Base-by-base conservation (phyloP, 2,888 invertebrate genomes). In the Andrena bicolor region DNA sequence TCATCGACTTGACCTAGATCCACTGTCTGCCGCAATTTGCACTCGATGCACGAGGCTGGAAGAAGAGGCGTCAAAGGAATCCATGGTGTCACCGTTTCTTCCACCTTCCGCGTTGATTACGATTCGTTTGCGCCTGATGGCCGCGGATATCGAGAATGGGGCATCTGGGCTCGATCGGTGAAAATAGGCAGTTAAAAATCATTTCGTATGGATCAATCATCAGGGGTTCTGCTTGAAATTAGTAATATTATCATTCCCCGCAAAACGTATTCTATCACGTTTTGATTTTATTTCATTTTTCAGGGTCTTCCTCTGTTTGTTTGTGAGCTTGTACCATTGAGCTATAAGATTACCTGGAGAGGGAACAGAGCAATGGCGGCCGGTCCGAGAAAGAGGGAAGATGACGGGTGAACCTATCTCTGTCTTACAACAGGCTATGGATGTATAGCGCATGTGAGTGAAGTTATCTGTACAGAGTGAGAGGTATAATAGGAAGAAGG, bases 21-120 rank as follows among this genome's bases (percentile, higher is more conserved):
- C 71, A 80, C 60, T 79, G 82, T 81, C 88, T 76, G 72, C 82
- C 77, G 84, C 86, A 90, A 89, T 90, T 90, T 89, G 84, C 90
- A 87, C 90, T 88, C 80, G 88, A 88, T 73, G 68, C 56, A 53
- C 53, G 41, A 61, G 66, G 53, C 30, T 30, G 26, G 51, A 69
- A 51, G 69, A 68, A 53, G 49, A 51, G 70, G 49, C 35, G 56
- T 60, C 66, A 35, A 72, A 64, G 76, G 68, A 58, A 56, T 64
- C 32, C 64, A 41, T 26, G 49, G 6, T 56, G 66, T 48, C 61
- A 68, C 30, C 74, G 13, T 74, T 41, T 56, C 63, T 41, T 75
- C 26, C 7, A 5, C 5, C 53, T 6, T 23, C 13, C 23, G 53
- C 63, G 63, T 58, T 58, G 13, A 75, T 60, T 53, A 13, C 8